Evolutionary conservation across 2,888 invertebrate species (phyloP).

Genomic region (Oeneis ivallda): DNA sequence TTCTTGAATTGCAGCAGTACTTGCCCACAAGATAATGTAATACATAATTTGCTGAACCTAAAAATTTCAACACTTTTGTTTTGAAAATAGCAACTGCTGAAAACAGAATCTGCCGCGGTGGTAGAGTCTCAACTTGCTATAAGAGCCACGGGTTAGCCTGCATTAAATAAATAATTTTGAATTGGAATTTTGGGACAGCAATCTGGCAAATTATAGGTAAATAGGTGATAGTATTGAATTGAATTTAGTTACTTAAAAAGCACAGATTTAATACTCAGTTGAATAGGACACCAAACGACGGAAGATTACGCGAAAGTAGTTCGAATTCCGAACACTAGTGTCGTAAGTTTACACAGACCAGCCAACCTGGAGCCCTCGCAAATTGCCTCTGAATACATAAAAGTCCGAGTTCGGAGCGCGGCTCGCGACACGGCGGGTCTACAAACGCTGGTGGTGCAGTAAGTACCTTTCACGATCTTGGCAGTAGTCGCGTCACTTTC

Average conservation of each 20-base stretch:
- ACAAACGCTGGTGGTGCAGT: slow-evolving; percentile 55
- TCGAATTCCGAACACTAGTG: slow-evolving; percentile 76
- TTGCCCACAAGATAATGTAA: too few species aligned
- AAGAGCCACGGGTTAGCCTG: too few species aligned
- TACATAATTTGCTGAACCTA: too few species aligned
- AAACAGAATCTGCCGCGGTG: too few species aligned
- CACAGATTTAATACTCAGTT: slow-evolving; percentile 1
- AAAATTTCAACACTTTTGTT: too few species aligned
- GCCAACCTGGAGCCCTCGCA: slow-evolving; percentile 54
- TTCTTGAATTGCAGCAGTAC: too few species aligned
- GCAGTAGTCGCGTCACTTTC: slow-evolving; percentile 77
- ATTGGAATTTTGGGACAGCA: too few species aligned
- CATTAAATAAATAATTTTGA: too few species aligned
- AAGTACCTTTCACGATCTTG: slow-evolving; percentile 78
- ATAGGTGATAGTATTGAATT: background rate
- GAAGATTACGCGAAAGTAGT: slow-evolving; percentile 78
- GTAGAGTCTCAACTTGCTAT: too few species aligned
- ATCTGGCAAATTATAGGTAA: too few species aligned
- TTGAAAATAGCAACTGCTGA: too few species aligned
- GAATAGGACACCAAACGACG: slow-evolving; percentile 42
- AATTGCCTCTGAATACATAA: slow-evolving; percentile 47
- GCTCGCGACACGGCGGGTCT: slow-evolving; percentile 48
- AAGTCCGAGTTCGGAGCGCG: slow-evolving; percentile 15
- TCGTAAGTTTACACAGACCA: slow-evolving; percentile 69
- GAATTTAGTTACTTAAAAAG: background rate